phyloP scores from a whole-genome alignment of 2,888 invertebrate genomes.

The Oxyteleia sp. region DNA sequence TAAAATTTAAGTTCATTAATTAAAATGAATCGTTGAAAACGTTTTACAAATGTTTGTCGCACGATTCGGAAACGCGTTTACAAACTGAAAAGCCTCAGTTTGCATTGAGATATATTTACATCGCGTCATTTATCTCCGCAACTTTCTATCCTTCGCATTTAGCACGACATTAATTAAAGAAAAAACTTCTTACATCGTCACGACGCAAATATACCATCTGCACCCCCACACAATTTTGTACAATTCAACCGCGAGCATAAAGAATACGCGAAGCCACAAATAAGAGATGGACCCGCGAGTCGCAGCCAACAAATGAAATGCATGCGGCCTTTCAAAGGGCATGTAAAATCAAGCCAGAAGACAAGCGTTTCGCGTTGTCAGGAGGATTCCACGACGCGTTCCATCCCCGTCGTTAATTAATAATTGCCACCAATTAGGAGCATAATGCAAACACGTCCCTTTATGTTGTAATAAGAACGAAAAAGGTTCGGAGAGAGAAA shows the following conservation, averaged over 20 bases:
- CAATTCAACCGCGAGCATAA: not conserved
- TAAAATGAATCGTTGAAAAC: too few species aligned
- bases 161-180: not conserved
- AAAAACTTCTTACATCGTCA: not conserved
- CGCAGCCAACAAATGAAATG: conserved; percentile 38
- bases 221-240: not conserved
- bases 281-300: conserved; percentile 11
- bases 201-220: not conserved
- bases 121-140: not conserved
- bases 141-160: not conserved
- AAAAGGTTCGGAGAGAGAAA: not conserved
- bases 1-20: too few species aligned
- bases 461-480: conserved; percentile 12
- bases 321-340: conserved; percentile 22
- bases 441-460: conserved; percentile 39
- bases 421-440: conserved; percentile 77
- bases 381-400: conserved; percentile 15
- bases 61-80: too few species aligned
- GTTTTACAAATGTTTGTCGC: too few species aligned
- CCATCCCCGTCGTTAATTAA: conserved; percentile 74
- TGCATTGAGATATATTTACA: too few species aligned
- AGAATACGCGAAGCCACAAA: conserved; percentile 14
- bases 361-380: conserved; percentile 14
- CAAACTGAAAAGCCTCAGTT: too few species aligned
- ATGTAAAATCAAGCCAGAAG: conserved; percentile 17